Base-by-base conservation (phyloP, 35 echinoderm and acorn worm species). In the Ophioderma brevispina region DNA sequence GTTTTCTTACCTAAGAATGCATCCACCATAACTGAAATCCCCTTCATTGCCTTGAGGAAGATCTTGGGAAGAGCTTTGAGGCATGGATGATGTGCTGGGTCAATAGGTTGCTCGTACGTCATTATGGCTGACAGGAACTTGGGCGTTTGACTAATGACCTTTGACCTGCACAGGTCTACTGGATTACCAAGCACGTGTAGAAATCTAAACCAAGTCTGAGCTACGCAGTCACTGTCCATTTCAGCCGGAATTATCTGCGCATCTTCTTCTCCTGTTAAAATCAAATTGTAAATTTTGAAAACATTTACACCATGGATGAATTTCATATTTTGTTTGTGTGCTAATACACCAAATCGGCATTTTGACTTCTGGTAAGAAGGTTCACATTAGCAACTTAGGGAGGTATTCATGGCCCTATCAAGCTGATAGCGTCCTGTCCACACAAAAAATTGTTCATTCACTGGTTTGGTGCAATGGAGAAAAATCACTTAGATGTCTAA, bases 1-100 rank as follows among this genome's bases (percentile, higher is more conserved):
- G n/a, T n/a, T n/a, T n/a, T n/a, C 84, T 99, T 88, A 95, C 97
- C 97, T 25, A 99, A 77, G 64, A 93, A 99, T 15, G 97, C 97
- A 95, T 99, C 94, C 0, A 95, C 91, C 80, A 99, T 78, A 13
- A 93, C 94, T 13, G 97, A 95, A 36, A 99, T 80, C 13, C 97
- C 97, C 81, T 43, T 88, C 97, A 99, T 99, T 19, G 97, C 93
- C 64, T 86, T 90, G 52, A 95, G 49, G 70, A 93, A 99, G 63
- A 95, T 99, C 39, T 99, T 77, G 11, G 97, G 97, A 32, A 99
- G 81, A 11, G 97, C 81, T 43, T 91, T 88, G 0, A 99, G 94
- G 85, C 97, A 99, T 23, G 93, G 80, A 40, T 93, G 91, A 52
- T 93, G 93, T 38, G 87, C 78, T 3, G 97, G 97, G n/a, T 95